Evolutionary conservation across 2,888 invertebrate genomes (phyloP).

Genomic region (Drosophila ezoana): DNA sequence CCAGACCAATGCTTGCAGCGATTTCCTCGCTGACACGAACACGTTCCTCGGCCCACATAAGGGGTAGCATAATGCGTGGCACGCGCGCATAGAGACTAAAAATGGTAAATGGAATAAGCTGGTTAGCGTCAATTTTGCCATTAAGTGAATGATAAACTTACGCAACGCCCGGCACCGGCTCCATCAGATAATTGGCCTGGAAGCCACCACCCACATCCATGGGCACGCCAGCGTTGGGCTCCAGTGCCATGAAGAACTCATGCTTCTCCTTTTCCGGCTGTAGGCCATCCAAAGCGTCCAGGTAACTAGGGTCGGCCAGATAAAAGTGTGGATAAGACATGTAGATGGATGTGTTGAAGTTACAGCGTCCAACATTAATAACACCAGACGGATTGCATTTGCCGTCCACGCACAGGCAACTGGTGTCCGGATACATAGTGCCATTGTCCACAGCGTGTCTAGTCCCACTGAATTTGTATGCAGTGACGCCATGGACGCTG

Average conservation of each 20-base stretch:
- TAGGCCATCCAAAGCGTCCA: slow-evolving; percentile 89
- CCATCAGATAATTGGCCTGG: slow-evolving; percentile 91
- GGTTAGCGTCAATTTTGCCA: not conserved
- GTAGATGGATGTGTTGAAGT: slow-evolving; percentile 91
- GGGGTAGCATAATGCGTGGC: slow-evolving; percentile 88
- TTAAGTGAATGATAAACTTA: slow-evolving; percentile 84
- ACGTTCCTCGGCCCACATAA: slow-evolving; percentile 91
- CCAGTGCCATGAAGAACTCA: slow-evolving; percentile 90
- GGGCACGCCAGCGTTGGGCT: slow-evolving; percentile 92
- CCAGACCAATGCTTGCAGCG: slow-evolving; percentile 86
- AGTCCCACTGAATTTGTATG: slow-evolving; percentile 89
- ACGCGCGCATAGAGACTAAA: slow-evolving; percentile 66
- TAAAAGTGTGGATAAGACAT: slow-evolving; percentile 94
- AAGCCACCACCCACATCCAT: slow-evolving; percentile 91
- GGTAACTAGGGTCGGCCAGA: slow-evolving; percentile 89
- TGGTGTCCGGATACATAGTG: slow-evolving; percentile 86
- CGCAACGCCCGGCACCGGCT: slow-evolving; percentile 87
- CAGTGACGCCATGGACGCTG: slow-evolving; percentile 87
- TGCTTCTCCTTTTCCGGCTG: slow-evolving; percentile 89
- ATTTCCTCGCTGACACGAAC: slow-evolving; percentile 87
- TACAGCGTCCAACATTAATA: slow-evolving; percentile 90
- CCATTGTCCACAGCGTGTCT: slow-evolving; percentile 89
- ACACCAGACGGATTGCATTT: slow-evolving; percentile 90
- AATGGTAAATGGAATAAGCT: slow-evolving; percentile 7
- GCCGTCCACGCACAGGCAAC: slow-evolving; percentile 89